Evolutionary conservation across 2,797 vertebrate species (phyloP).

Genomic region (Taeniopygia guttata): DNA sequence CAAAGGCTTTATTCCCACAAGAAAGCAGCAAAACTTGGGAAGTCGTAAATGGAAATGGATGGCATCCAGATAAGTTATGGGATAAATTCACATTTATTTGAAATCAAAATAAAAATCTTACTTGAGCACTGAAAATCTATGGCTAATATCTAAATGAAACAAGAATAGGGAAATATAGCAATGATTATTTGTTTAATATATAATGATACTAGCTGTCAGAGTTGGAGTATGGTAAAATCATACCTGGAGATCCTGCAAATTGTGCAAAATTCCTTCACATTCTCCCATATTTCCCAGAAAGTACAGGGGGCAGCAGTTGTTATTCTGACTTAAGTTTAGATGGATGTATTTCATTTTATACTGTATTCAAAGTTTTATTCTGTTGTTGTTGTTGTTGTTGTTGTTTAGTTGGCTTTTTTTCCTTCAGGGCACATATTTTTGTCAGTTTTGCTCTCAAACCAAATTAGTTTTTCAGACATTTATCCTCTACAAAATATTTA

Average conservation of each 20-base stretch:
- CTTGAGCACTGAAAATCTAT: not conserved
- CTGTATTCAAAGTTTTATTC: not conserved
- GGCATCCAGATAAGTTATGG: not conserved
- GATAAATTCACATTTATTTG: not conserved
- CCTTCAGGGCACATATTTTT: not conserved
- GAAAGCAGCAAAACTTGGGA: not conserved
- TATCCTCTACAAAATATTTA: not conserved
- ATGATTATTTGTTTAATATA: not conserved
- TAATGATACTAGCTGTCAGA: not conserved
- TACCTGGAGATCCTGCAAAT: not conserved
- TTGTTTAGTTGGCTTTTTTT: fast-evolving
- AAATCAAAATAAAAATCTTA: not conserved
- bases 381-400: not conserved
- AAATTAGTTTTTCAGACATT: not conserved
- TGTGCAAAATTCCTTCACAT: not conserved
- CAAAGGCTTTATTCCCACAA: not conserved
- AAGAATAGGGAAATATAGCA: not conserved
- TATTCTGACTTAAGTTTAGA: not conserved
- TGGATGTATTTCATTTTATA: not conserved
- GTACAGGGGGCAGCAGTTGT: not conserved
- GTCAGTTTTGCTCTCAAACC: not conserved
- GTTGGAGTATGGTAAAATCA: not conserved
- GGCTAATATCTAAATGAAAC: not conserved
- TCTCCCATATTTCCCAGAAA: not conserved
- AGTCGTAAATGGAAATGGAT: not conserved